Conservation (phyloP, 2,113 vertebrate genomes). For the Nestor notabilis region DNA sequence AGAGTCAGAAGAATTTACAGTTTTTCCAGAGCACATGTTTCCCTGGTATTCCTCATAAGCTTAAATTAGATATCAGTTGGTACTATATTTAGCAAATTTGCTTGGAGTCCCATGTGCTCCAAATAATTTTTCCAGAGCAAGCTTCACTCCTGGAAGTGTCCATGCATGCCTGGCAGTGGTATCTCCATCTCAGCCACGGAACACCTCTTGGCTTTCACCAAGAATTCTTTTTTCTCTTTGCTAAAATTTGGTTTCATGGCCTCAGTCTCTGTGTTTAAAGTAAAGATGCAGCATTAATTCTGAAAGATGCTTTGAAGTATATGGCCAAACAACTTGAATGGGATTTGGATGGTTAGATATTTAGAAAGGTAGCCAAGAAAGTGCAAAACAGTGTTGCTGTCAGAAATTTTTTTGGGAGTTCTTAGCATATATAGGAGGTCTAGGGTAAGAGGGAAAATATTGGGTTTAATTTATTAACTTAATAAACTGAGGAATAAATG, state of each 20-base stretch:
- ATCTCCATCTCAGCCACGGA: background rate
- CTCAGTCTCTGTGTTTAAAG: background rate
- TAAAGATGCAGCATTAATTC: background rate
- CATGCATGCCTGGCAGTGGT: background rate
- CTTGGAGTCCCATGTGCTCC: constrained; percentile 22
- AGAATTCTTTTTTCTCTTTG: background rate
- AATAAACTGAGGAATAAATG: background rate
- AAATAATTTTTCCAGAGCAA: constrained; percentile 46
- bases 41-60: constrained; percentile 51
- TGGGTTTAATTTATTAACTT: background rate
- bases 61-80: constrained; percentile 45
- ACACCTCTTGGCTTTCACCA: background rate
- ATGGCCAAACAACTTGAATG: background rate
- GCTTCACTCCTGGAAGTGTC: background rate
- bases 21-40: constrained; percentile 58
- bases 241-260: background rate
- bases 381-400: background rate
- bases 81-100: constrained; percentile 64
- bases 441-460: background rate
- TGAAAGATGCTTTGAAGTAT: background rate
- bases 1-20: background rate
- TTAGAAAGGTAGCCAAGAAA: background rate
- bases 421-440: background rate
- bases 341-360: background rate
- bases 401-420: background rate